Evolutionary conservation across 1,140 invertebrate species (phyloP).

Genomic region (Camponotus vicinus): DNA sequence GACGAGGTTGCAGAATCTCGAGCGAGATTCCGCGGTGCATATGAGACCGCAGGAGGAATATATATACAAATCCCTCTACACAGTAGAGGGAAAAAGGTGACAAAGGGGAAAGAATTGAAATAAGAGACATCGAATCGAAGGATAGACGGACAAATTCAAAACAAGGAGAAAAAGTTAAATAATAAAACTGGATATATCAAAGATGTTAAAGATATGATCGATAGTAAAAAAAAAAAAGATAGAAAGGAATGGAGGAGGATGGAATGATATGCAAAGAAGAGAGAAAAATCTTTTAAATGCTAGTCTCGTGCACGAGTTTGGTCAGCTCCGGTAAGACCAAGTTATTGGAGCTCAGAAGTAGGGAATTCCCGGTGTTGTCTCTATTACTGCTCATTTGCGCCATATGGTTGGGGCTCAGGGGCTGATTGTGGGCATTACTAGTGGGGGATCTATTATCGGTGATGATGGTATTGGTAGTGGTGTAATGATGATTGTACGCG

Average conservation of each 20-base stretch:
- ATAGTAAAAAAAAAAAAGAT: background rate
- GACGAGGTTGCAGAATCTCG: slow-evolving; percentile 21
- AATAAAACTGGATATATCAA: slow-evolving; percentile 36
- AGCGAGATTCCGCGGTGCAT: slow-evolving; percentile 18
- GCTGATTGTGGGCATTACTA: slow-evolving; percentile 76
- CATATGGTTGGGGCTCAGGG: slow-evolving; percentile 79
- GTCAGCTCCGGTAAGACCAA: slow-evolving; percentile 87
- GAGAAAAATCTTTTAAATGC: slow-evolving; percentile 86
- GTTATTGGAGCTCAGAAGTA: slow-evolving; percentile 85
- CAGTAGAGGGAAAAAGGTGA: slow-evolving; percentile 34
- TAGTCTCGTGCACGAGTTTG: slow-evolving; percentile 91
- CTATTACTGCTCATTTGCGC: slow-evolving; percentile 77
- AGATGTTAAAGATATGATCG: background rate
- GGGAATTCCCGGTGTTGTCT: slow-evolving; percentile 82
- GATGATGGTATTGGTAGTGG: slow-evolving; percentile 73
- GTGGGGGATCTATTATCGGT: slow-evolving; percentile 79
- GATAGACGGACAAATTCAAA: background rate
- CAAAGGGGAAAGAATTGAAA: background rate
- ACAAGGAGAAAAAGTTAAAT: background rate
- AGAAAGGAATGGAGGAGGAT: background rate
- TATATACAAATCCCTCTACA: slow-evolving; percentile 52
- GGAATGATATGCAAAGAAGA: slow-evolving; percentile 35
- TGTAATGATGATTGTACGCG: slow-evolving; percentile 80
- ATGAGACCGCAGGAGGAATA: background rate
- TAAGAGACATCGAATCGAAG: background rate